These are phyloP conservation scores for Alviniconcha marisindica DNA, from an alignment of 1,140 invertebrate genomes.

Conservation along the genomic window DNA sequence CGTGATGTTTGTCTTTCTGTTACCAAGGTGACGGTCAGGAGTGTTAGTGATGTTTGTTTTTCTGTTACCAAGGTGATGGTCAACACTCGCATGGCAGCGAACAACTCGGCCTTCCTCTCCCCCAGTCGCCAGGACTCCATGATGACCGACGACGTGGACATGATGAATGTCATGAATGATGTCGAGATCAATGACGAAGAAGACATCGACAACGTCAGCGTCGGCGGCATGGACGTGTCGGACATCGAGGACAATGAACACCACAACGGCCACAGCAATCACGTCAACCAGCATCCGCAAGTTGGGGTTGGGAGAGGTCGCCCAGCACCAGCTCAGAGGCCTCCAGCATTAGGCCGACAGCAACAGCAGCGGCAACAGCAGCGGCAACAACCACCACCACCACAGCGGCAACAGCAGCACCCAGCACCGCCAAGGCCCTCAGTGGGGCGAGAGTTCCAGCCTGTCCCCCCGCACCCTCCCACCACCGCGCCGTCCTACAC, in stretches of 20 bases:
- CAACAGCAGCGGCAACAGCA: constrained; percentile 12
- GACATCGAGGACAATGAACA: constrained; percentile 66
- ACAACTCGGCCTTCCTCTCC: neutral
- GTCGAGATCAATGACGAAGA: constrained; percentile 40
- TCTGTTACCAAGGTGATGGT: constrained; percentile 19
- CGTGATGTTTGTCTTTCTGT: too few species aligned
- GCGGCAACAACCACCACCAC: too few species aligned
- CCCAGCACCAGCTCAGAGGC: constrained; percentile 32
- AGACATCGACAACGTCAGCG: constrained; percentile 69
- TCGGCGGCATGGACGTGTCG: constrained; percentile 73
- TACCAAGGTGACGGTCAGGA: too few species aligned
- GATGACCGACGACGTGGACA: constrained; percentile 29
- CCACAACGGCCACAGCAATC: neutral
- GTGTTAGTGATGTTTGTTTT: too few species aligned
- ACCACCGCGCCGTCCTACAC: constrained; percentile 24
- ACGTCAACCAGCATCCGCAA: neutral
- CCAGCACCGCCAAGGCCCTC: constrained; percentile 12
- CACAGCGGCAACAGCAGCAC: too few species aligned
- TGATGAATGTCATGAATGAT: constrained; percentile 30
- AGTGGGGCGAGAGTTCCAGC: neutral
- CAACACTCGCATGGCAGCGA: constrained; percentile 13
- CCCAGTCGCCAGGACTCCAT: constrained; percentile 31
- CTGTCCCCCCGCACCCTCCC: constrained; percentile 21
- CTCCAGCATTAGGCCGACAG: constrained; percentile 1
- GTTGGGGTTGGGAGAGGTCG: neutral